These are phyloP conservation scores for Limosa lapponica DNA, from an alignment of 2,797 vertebrate species.

Conservation along the genomic window DNA sequence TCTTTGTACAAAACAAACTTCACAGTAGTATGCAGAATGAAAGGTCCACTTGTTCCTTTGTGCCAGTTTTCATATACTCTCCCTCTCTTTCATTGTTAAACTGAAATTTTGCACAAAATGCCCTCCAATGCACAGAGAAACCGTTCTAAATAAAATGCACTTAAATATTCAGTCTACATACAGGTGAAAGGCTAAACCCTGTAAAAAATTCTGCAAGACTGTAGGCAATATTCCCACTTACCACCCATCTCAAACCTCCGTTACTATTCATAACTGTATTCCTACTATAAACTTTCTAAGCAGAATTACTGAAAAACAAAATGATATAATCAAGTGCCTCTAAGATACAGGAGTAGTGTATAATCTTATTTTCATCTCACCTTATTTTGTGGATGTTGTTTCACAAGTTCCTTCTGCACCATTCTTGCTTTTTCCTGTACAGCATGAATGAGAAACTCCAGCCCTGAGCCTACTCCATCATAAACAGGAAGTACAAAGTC, in stretches of 20 bases:
- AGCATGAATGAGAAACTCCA: constrained; percentile 80
- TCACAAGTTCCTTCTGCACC: constrained; percentile 79
- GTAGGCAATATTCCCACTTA: background rate
- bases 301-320: background rate
- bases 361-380: constrained; percentile 50
- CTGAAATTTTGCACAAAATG: background rate
- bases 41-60: background rate
- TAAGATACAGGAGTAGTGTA: background rate
- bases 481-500: constrained; percentile 68
- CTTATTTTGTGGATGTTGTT: constrained; percentile 76
- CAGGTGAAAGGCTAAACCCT: background rate
- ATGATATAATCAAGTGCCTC: background rate
- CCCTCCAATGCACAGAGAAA: background rate
- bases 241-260: background rate
- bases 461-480: constrained; percentile 81
- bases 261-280: background rate
- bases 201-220: background rate
- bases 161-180: background rate
- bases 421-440: constrained; percentile 75
- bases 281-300: background rate
- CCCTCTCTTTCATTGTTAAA: background rate
- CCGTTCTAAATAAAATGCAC: background rate
- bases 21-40: background rate
- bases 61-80: background rate
- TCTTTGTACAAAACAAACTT: background rate